These are phyloP conservation scores for Schizaphis graminum DNA, from an alignment of 2,888 invertebrate genomes.

Conservation along the genomic window DNA sequence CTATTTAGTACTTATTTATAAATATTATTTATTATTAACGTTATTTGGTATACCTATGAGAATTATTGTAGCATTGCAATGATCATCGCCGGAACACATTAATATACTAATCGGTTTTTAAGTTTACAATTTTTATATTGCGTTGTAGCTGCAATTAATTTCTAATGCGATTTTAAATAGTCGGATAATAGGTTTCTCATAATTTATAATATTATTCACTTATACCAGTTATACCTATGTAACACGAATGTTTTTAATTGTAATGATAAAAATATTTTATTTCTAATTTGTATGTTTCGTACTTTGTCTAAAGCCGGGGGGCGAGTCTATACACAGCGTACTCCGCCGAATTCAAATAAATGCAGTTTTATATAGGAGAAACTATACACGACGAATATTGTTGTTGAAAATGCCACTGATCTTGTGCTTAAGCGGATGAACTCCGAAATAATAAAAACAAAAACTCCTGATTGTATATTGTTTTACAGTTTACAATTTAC, in stretches of 20 bases:
- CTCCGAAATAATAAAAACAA: no score
- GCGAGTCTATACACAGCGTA: no score
- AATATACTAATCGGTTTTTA: neutral
- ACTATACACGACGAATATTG: no score
- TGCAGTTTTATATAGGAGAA: no score
- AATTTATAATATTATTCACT: neutral
- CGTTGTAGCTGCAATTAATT: neutral
- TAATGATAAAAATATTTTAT: neutral
- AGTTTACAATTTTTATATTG: neutral
- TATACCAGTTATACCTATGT: neutral
- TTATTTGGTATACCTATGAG: neutral
- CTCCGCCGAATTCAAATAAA: no score
- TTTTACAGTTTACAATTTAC: no score
- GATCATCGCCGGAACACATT: neutral
- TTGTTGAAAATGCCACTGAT: no score
- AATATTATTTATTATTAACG: neutral
- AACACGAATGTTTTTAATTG: neutral
- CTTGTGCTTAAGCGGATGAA: no score
- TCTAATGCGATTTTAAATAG: neutral
- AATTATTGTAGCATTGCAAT: neutral
- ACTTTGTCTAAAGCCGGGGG: neutral
- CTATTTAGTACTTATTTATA: neutral
- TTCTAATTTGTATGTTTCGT: neutral
- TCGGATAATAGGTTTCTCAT: neutral
- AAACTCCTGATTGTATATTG: no score